Evolutionary conservation across 2,888 invertebrate genomes (phyloP).

Genomic region (Lamellibrachia satsuma): DNA sequence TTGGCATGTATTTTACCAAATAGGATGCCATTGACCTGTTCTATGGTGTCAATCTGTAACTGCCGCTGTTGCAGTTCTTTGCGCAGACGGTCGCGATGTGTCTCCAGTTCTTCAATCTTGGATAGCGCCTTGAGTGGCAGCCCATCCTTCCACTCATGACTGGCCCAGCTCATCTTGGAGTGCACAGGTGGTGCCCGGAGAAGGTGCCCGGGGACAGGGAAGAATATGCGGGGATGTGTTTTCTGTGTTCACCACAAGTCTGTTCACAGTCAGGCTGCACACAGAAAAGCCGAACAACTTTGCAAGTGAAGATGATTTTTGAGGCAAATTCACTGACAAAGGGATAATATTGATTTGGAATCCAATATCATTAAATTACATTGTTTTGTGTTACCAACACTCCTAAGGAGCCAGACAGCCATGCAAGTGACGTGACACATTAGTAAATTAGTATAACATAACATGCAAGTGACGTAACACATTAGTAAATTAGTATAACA

Average conservation of each 20-base stretch:
- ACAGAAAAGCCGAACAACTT: background rate
- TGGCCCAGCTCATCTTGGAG: slow-evolving; percentile 57
- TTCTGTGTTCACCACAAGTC: background rate
- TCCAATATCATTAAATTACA: too few relatives aligned
- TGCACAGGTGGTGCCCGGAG: background rate
- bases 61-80: slow-evolving; percentile 60
- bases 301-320: too few relatives aligned
- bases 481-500: too few relatives aligned
- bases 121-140: slow-evolving; percentile 54
- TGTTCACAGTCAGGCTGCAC: background rate
- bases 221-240: background rate
- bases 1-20: too few relatives aligned
- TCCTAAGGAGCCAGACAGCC: too few relatives aligned
- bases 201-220: background rate
- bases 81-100: slow-evolving; percentile 51
- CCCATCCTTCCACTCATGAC: slow-evolving; percentile 61
- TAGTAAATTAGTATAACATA: too few relatives aligned
- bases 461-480: too few relatives aligned
- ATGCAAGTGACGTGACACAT: too few relatives aligned
- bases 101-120: slow-evolving; percentile 56
- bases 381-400: too few relatives aligned
- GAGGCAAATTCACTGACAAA: too few relatives aligned
- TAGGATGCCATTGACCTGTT: slow-evolving; percentile 48
- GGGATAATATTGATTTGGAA: too few relatives aligned
- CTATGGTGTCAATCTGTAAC: slow-evolving; percentile 58